Conservation (phyloP, 2,113 vertebrate genomes). For the Uria lomvia region DNA sequence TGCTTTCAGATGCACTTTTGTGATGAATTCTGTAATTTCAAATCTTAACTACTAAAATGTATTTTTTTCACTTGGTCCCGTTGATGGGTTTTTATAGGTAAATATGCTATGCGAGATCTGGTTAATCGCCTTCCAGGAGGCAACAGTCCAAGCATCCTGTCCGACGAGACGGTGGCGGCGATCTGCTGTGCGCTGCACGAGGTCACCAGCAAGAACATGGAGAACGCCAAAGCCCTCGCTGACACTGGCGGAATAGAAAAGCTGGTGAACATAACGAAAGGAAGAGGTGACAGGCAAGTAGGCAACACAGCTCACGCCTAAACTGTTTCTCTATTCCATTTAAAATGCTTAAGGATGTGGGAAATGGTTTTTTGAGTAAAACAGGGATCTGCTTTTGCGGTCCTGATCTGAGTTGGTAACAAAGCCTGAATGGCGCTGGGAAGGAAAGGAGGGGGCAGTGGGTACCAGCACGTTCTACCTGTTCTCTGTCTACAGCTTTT, state of each 20-base stretch:
- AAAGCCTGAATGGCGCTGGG: neutral
- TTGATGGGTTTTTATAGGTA: slow-evolving; percentile 75
- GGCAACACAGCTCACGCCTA: neutral
- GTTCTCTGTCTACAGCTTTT: neutral
- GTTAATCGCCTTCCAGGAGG: slow-evolving; percentile 93
- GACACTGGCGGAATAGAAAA: slow-evolving; percentile 96
- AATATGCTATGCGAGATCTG: slow-evolving; percentile 96
- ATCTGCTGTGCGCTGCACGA: slow-evolving; percentile 97
- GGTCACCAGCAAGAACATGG: slow-evolving; percentile 98
- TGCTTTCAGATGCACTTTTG: neutral
- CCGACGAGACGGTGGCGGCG: slow-evolving; percentile 91
- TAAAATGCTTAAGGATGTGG: neutral
- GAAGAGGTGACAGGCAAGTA: slow-evolving; percentile 90
- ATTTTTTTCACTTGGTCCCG: neutral
- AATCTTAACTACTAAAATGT: too few relatives aligned
- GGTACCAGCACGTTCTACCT: neutral
- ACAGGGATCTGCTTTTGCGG: neutral
- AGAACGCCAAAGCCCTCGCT: slow-evolving; percentile 95
- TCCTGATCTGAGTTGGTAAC: neutral
- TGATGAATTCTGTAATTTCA: neutral
- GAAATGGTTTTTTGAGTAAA: neutral
- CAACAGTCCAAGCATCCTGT: slow-evolving; percentile 81
- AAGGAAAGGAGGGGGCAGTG: neutral
- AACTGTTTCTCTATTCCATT: neutral
- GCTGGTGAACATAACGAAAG: slow-evolving; percentile 97